These are phyloP conservation scores for Acronicta aceris DNA, from an alignment of 2,888 invertebrate genomes.

Conservation along the genomic window DNA sequence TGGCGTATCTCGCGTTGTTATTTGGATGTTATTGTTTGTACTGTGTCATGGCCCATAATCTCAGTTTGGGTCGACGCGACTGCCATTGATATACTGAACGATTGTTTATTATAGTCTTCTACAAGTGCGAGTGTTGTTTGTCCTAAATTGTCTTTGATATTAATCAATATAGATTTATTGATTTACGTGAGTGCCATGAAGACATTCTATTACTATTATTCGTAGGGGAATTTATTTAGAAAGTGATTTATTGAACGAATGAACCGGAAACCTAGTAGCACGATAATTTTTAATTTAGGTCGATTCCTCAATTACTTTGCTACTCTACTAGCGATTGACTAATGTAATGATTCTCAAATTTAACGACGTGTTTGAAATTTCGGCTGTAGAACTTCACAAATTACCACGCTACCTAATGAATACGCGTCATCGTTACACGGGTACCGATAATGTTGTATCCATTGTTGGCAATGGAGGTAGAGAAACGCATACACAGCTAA, in stretches of 20 bases:
- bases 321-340: conserved; percentile 31
- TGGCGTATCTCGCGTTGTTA: conserved; percentile 17
- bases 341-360: conserved; percentile 49
- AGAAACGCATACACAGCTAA: conserved; percentile 77
- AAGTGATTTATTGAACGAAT: conserved; percentile 33
- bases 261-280: conserved; percentile 4
- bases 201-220: conserved; percentile 19
- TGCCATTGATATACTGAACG: conserved; percentile 36
- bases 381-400: conserved; percentile 41
- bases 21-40: conserved; percentile 48
- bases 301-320: conserved; percentile 35
- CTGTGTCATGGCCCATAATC: conserved; percentile 45
- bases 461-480: conserved; percentile 63
- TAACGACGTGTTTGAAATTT: conserved; percentile 52
- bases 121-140: conserved; percentile 33
- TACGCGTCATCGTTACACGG: conserved; percentile 28
- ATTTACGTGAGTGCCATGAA: conserved; percentile 29
- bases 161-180: conserved; percentile 24
- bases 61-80: conserved; percentile 45
- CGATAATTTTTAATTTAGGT: conserved; percentile 33
- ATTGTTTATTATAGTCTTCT: conserved; percentile 32
- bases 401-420: conserved; percentile 43
- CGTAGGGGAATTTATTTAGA: conserved; percentile 15
- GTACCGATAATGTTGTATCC: conserved; percentile 57
- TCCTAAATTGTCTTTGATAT: conserved; percentile 33